phyloP scores from a whole-genome alignment of 2,888 invertebrate species.

The Yponomeuta cagnagella region DNA sequence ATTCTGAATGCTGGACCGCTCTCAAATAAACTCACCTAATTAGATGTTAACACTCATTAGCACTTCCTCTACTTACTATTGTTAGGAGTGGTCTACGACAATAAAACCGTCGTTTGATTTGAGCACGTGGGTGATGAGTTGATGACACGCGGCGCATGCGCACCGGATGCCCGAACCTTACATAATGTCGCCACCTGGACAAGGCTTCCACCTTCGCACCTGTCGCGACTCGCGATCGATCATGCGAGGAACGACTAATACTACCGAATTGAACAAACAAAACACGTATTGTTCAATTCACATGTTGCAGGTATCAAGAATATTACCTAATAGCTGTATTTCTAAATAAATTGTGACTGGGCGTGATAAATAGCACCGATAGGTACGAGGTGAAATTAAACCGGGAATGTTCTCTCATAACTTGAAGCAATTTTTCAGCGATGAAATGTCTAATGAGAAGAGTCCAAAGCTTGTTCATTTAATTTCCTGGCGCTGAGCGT shows the following conservation, averaged over 20 bases:
- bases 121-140: constrained; percentile 45
- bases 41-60: constrained; percentile 29
- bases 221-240: constrained; percentile 35
- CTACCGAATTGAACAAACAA: constrained; percentile 28
- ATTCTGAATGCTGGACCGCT: background rate
- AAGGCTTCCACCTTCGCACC: constrained; percentile 21
- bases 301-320: constrained; percentile 15
- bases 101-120: background rate
- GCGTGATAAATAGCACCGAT: background rate
- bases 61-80: constrained; percentile 30
- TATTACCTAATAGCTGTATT: constrained; percentile 14
- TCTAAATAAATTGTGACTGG: constrained; percentile 18
- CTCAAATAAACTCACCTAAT: constrained; percentile 6
- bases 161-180: constrained; percentile 38
- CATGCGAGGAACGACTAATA: constrained; percentile 44
- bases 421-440: constrained; percentile 4
- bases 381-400: background rate
- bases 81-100: background rate
- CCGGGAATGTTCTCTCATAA: background rate
- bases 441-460: constrained; percentile 32
- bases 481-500: constrained; percentile 53
- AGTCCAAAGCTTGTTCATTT: constrained; percentile 45
- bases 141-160: constrained; percentile 34
- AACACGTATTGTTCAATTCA: no score
- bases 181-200: constrained; percentile 15